Conservation (phyloP, 2,113 vertebrate species). For the Silurus glanis region DNA sequence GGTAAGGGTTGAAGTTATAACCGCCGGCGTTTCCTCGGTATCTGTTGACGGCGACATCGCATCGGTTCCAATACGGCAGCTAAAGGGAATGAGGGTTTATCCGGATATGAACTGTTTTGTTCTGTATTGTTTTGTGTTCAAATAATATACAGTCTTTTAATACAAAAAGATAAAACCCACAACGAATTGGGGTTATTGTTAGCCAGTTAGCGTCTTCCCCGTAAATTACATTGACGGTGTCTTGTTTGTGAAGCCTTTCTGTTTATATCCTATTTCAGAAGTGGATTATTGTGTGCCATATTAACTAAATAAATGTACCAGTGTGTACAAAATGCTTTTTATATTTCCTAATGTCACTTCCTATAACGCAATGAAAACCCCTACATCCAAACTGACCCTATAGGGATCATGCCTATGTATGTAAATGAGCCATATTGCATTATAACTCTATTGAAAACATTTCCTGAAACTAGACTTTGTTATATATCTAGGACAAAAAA, state of each 20-base stretch:
- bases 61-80: background rate
- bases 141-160: background rate
- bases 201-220: background rate
- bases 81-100: background rate
- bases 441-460: background rate
- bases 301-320: background rate
- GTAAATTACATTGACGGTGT: background rate
- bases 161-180: background rate
- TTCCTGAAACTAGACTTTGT: background rate
- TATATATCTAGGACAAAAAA: background rate
- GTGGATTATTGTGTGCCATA: background rate
- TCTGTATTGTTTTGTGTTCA: too few species aligned
- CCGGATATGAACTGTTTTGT: too few species aligned
- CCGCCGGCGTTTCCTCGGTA: too few species aligned
- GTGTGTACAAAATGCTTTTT: background rate
- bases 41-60: slow-evolving; percentile 5
- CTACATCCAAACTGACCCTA: background rate
- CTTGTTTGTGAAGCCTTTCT: background rate
- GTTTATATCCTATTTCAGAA: background rate
- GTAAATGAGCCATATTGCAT: background rate
- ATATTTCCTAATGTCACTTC: background rate
- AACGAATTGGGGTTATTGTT: background rate
- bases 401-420: background rate
- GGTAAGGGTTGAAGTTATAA: slow-evolving; percentile 22
- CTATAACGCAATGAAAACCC: background rate